Base-by-base conservation (phyloP, 2,113 vertebrate genomes). In the Erythrocercus mccallii region DNA sequence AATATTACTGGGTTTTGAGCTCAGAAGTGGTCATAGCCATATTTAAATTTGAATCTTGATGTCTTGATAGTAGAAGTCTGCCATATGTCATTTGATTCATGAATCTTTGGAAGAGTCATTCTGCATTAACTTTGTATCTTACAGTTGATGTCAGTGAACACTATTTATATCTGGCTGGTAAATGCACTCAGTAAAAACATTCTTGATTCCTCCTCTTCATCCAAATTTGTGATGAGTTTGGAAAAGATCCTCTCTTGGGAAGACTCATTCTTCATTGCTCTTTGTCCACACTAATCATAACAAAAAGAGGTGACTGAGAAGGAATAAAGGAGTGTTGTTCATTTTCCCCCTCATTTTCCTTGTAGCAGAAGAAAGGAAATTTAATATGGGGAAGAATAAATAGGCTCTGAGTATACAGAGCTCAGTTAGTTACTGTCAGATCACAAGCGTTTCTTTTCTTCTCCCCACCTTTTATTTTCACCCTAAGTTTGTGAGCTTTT, bases 401-500 rank as follows among this genome's bases (percentile, higher is more conserved):
- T 0, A 4, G 9, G 6, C 9, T 38, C 73, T 42, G 21, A 69
- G 37, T 31, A 10, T 47, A 20, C 6, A 19, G 47, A 37, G 10
- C 64, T 88, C 31, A 9, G 7, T 56, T 64, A 0, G 0, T 68
- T 92, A 8, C 21, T 76, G 42, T 47, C 66, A 56, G 48, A 28
- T 30, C 7, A 9, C 27, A 42, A 48, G 25, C 24, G 20, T 71
- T 74, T 71, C 11, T 42, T 45, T 54, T 45, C 7, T 33, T 57
- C 2, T 1, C 6, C 2, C 1, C 25, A 14, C 15, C 0, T 1
- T 44, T 31, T 56, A 8, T 78, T 96, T 81, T 24, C 3, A 0
- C 33, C 24, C 15, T 16, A 30, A 44, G 11, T 62, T 58, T 42
- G 30, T 38, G 18, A 69, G 47, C 5, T 27, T 22, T 64, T 44